A percentile compares a stretch with the other conserved stretches of the same genome.
Evolutionary conservation across 2,888 invertebrate genomes (phyloP).

Genomic region (Xestia sexstrigata): DNA sequence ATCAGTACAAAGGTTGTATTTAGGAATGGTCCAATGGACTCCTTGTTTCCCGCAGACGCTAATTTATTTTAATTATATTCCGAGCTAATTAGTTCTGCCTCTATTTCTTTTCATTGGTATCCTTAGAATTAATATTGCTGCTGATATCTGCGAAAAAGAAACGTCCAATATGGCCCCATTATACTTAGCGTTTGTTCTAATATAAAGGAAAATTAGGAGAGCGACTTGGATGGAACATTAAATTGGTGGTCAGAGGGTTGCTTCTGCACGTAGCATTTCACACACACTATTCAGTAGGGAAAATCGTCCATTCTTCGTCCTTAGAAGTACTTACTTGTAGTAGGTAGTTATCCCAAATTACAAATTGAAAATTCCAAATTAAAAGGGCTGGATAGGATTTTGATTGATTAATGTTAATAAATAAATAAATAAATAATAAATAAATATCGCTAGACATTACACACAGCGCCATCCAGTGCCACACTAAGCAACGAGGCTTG

Average conservation of each 20-base stretch:
- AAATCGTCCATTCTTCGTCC: neutral
- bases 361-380: neutral
- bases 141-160: neutral
- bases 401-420: too few relatives aligned
- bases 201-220: neutral
- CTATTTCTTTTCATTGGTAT: constrained; percentile 22
- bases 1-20: constrained; percentile 1
- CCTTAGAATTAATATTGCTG: constrained; percentile 28
- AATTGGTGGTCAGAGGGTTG: constrained; percentile 8
- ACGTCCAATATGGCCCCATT: neutral
- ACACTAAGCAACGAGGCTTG: too few relatives aligned
- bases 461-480: too few relatives aligned
- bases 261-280: neutral
- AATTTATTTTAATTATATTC: constrained; percentile 58
- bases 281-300: too few relatives aligned
- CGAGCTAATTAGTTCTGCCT: constrained; percentile 24
- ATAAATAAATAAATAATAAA: too few relatives aligned
- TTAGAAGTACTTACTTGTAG: neutral
- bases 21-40: neutral
- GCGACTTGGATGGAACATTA: neutral
- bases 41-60: constrained; percentile 23
- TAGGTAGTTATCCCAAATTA: neutral
- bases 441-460: too few relatives aligned
- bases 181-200: constrained; percentile 2
- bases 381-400: neutral